A percentile compares a stretch with the other conserved stretches of the same genome.
These are phyloP conservation scores for Drosophila mercatorum DNA, from an alignment of 2,888 invertebrate species.

Conservation along the genomic window DNA sequence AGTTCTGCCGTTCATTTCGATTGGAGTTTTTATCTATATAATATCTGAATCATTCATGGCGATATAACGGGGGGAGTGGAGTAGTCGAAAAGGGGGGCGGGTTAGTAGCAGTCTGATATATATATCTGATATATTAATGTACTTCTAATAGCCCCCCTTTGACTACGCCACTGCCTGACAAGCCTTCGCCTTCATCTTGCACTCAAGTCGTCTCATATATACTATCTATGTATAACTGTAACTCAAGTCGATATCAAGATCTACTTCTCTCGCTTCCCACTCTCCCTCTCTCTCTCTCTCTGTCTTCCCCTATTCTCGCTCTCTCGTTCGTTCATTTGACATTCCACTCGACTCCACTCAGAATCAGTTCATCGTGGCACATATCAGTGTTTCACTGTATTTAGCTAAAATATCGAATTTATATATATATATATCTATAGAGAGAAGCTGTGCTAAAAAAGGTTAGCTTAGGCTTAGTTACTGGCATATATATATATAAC, in stretches of 20 bases:
- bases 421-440: conserved; percentile 19
- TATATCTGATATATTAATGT: no score
- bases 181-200: conserved; percentile 7
- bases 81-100: background rate
- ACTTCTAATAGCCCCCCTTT: background rate
- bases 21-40: background rate
- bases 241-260: conserved; percentile 17
- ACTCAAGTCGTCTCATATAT: conserved; percentile 10
- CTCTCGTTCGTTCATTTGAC: conserved; percentile 17
- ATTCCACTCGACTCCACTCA: conserved; percentile 7
- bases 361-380: conserved; percentile 23
- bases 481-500: conserved; percentile 20
- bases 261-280: conserved; percentile 1
- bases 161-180: conserved; percentile 23
- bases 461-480: conserved; percentile 13
- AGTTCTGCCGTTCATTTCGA: conserved; percentile 24
- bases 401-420: conserved; percentile 16
- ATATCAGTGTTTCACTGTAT: conserved; percentile 29
- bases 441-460: conserved; percentile 10
- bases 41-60: background rate
- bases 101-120: no score
- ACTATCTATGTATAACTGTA: background rate
- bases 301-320: background rate
- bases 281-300: conserved; percentile 4
- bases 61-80: background rate